Percentiles rank a stretch among this genome's conserved stretches.
These are phyloP conservation scores for Entomobrya multifasciata DNA, from an alignment of 2,888 invertebrate genomes.

Conservation along the genomic window DNA sequence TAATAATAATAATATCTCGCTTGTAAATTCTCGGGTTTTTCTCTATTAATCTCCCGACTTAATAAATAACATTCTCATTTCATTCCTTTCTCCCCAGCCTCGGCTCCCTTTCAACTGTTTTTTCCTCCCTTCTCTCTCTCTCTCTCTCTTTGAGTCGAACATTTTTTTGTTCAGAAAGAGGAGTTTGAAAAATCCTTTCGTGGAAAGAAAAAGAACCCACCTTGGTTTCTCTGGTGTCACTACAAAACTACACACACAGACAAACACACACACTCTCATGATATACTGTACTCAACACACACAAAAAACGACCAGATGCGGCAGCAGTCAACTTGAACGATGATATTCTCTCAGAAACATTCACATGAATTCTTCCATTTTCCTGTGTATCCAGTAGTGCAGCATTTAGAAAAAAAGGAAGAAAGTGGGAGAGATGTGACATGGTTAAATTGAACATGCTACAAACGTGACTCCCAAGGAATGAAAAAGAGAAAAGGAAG, in stretches of 20 bases:
- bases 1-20: slow-evolving; percentile 41
- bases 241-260: slow-evolving; percentile 20
- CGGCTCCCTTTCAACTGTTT: slow-evolving; percentile 43
- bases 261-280: slow-evolving; percentile 2
- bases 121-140: slow-evolving; percentile 41
- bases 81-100: slow-evolving; percentile 51
- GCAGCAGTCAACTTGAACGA: slow-evolving; percentile 67
- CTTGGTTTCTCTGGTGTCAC: slow-evolving; percentile 68
- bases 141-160: slow-evolving; percentile 1
- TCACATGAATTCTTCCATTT: slow-evolving; percentile 65
- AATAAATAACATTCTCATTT: slow-evolving; percentile 72
- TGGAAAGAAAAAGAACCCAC: slow-evolving; percentile 60
- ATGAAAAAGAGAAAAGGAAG: slow-evolving; percentile 24
- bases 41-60: slow-evolving; percentile 70
- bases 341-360: slow-evolving; percentile 68
- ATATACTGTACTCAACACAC: slow-evolving; percentile 10
- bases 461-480: slow-evolving; percentile 55
- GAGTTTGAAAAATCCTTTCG: slow-evolving; percentile 51
- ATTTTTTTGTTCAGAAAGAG: slow-evolving; percentile 31
- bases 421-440: slow-evolving; percentile 62
- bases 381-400: background rate
- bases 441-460: slow-evolving; percentile 62
- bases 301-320: slow-evolving; percentile 61
- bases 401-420: slow-evolving; percentile 32
- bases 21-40: slow-evolving; percentile 64